Base-by-base conservation (phyloP, 2,888 invertebrate species). In the Ellobium chinense region DNA sequence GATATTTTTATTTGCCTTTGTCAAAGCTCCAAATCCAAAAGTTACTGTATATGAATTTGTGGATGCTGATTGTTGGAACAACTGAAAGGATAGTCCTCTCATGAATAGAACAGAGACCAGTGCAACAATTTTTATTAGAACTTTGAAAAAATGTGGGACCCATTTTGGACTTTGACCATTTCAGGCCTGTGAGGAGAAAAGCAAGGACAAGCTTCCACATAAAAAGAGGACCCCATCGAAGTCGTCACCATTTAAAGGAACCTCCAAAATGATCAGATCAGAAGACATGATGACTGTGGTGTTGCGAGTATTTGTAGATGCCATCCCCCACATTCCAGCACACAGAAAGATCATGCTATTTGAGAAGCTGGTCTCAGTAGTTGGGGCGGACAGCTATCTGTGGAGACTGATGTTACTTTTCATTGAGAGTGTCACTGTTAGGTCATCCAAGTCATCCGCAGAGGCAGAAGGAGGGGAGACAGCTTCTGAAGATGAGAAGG, bases 311-410 rank as follows among this genome's bases (percentile, higher is more conserved):
- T 99, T 99, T 92, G 96, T 98, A 0, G 97, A 97, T 89, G 97
- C 97, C 0, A 95, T 98, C 65, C 94, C 97, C 0, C 97, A 99
- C 93, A 97, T 99, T 24, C 99, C 99, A 0, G 96, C 97, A 88
- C 99, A 99, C 92, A 95, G 99, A 65, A 94, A 98, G 78, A 93
- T 96, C 78, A 96, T 96, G 0, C 93, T 99, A 0, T 98, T 97
- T 85, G 88, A 89, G 12, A 91, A 91, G 68, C 94, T 98, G 1
- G 93, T 98, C n/a, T 94, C 95, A 46, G 96, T 96, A 0, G 94
- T 98, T 0, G 92, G 93, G 39, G 91, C 91, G 18, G 90, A 91
- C 1, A 86, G 91, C 34, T 93, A 92, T 81, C 89, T 94, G 46
- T 94, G 94, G 93, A 89, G 93, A 27, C 89, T 93, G n/a, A 83